Base-by-base conservation (phyloP, 2,113 vertebrate species). In the Austrofundulus limnaeus region DNA sequence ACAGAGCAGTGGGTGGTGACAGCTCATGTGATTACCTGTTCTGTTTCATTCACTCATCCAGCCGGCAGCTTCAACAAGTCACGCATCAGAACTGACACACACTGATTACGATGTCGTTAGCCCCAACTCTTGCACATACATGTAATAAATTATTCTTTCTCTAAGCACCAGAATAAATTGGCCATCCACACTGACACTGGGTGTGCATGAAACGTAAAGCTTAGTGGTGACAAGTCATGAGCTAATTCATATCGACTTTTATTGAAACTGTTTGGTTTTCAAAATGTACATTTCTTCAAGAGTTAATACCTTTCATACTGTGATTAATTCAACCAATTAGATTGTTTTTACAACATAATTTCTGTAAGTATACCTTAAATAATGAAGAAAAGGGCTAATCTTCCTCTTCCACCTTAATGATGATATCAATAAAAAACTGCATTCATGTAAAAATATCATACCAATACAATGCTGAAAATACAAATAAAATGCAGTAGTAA, bases 11-110 rank as follows among this genome's bases (percentile, higher is more conserved):
- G 66, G 63, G 77, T 61, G 70, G 70, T 84, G 81, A 87, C 80
- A 81, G 81, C 75, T 80, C 28, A 59, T 72, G 60, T 85, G 84
- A 89, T 87, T 87, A 84, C 87, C 85, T 85, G 82, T 82, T 79
- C 72, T 55, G 72, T 85, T 79, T 82, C 70, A 66, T 85, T 82
- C 81, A 66, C 37, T 82, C 73, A 85, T 65, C 73, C 25, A 39
- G 70, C 66, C 71, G 28, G 75, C 78, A 74, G 83, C 67, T 67
- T 66, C 77, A 58, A 74, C 81, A 67, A 74, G 56, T 79, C 84
- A 75, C 78, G 84, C 75, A 77, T 85, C 79, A 85, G 63, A 70
- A 53, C 20, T 75, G 88, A 85, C 82, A 80, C 70, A 11, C 66
- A 39, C 77, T 75, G 78, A 88, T 89, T 83, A 87, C 52, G 46